phyloP scores from a whole-genome alignment of 1,140 invertebrate species.

The Wasmannia auropunctata region DNA sequence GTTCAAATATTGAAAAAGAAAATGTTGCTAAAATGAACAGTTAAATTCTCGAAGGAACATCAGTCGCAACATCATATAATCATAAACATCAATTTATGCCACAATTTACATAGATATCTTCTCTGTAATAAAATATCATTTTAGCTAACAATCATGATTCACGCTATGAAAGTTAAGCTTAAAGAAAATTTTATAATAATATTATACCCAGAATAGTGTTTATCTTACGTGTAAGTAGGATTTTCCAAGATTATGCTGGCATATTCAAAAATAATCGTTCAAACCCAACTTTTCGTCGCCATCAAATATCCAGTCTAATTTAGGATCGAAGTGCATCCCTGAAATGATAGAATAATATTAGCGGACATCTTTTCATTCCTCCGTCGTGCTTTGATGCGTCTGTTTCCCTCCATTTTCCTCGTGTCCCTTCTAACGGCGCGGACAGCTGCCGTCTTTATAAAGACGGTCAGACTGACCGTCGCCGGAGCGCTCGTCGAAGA shows the following conservation, averaged over 20 bases:
- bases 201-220: neutral
- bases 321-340: neutral
- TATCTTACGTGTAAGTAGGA: neutral
- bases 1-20: neutral
- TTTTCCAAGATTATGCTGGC: neutral
- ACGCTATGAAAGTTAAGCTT: neutral
- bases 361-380: neutral
- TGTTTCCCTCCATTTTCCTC: neutral
- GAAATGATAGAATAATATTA: constrained; percentile 20
- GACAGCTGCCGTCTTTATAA: constrained; percentile 60
- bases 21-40: constrained; percentile 4
- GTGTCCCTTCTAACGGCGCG: neutral
- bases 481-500: neutral
- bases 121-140: neutral
- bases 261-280: neutral
- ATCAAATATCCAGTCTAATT: neutral
- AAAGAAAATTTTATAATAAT: neutral
- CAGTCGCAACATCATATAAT: neutral
- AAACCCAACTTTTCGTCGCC: neutral
- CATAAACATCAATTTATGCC: neutral
- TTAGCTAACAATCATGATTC: neutral
- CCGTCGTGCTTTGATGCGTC: neutral
- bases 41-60: neutral
- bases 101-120: neutral
- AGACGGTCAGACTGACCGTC: constrained; percentile 48